Base-by-base conservation (phyloP, 2,888 invertebrate genomes). In the Macrophya alboannulata region DNA sequence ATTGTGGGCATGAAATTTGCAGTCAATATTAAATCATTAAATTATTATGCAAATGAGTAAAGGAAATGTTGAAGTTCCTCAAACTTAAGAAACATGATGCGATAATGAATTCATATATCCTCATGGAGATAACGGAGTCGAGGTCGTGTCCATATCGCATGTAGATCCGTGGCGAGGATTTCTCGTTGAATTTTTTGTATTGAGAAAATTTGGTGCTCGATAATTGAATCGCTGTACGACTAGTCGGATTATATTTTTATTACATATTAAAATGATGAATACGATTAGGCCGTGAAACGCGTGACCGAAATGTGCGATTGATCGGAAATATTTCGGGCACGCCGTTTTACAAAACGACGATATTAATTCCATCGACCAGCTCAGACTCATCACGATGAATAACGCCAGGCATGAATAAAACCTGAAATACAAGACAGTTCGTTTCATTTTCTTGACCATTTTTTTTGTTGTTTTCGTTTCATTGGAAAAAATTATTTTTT, bases 361-460 rank as follows among this genome's bases (percentile, higher is more conserved):
- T 86, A 97, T 94, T 76, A 97, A 95, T 92, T 98, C 98, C 94
- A 96, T 95, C 0, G 95, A 95, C 98, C 98, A 98, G 91, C 97
- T 97, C 21, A 97, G 96, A 0, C 98, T 98, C 97, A 98, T 98
- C 43, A 97, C 97, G 89, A 98, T 95, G 92, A 98, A 97, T 59
- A 98, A 94, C 91, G 98, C 97, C 89, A 97, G 90, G 92, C 97
- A 98, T 4, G 98, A 94, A 45, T 96, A 96, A 92, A 97, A 97
- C 93, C 98, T 98, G 94, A 0, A 86, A 83, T 25, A 51, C 31
- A 74, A 55, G 83, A 55, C 17, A 25, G 0, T 17, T 15, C 21
- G 9, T 6, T 37, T 72, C n/a, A 72, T 72, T 37, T 72, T 37
- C 21, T 72, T 31, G 3, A 31, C 31, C 31, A 31, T 31, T 31